Conservation (phyloP, 2,113 vertebrate species). For the Delphinapterus leucas region DNA sequence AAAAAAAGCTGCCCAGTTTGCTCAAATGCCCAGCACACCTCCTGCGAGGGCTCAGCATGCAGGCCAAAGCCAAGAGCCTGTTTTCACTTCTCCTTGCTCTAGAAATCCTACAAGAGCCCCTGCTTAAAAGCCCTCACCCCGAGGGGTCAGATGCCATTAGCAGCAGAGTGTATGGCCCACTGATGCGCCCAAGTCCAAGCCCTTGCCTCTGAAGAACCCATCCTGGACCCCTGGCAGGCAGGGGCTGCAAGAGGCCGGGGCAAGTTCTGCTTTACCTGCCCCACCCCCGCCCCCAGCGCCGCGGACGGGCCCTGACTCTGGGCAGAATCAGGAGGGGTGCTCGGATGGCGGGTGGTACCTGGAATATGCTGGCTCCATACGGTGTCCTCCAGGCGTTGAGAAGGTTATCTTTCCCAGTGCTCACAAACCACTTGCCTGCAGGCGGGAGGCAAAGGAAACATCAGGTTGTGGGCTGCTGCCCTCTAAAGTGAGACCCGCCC, state of each 20-base stretch:
- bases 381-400: slow-evolving; percentile 98
- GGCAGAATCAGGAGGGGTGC: background rate
- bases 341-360: slow-evolving; percentile 81
- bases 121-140: background rate
- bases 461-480: background rate
- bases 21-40: background rate
- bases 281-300: accelerated
- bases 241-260: background rate
- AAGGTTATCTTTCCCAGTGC: slow-evolving; percentile 98
- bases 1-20: background rate
- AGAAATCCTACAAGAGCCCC: background rate
- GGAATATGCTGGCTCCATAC: slow-evolving; percentile 98
- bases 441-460: accelerated
- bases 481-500: background rate
- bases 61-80: background rate
- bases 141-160: background rate
- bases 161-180: accelerated
- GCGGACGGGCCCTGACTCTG: accelerated
- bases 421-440: slow-evolving; percentile 98
- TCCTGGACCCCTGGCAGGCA: background rate
- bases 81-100: background rate
- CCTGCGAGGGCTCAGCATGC: accelerated
- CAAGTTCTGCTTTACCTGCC: background rate
- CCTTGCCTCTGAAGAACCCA: background rate
- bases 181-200: background rate